Conservation (phyloP, 2,113 vertebrate species). For the Apteryx mantelli region DNA sequence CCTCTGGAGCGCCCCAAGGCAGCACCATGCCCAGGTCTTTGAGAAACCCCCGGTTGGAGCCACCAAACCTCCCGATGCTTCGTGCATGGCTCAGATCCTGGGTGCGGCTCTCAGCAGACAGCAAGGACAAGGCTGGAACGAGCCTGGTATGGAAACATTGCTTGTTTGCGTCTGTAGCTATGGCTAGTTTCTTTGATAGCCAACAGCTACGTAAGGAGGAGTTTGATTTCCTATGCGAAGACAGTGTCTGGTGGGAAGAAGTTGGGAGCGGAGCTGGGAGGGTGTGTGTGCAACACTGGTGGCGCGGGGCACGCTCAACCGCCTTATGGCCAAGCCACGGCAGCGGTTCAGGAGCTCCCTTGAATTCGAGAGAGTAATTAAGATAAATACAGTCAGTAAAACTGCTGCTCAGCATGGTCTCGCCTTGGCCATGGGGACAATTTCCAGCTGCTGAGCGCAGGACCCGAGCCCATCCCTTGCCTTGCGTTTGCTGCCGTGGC, state of each 20-base stretch:
- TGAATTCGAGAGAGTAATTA: fast-evolving
- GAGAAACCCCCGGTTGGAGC: background rate
- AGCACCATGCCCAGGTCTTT: fast-evolving
- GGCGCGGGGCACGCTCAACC: fast-evolving
- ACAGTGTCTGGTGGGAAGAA: background rate
- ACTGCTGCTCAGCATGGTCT: background rate
- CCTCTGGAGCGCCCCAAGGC: background rate
- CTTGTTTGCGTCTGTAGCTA: background rate
- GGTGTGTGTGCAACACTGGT: fast-evolving
- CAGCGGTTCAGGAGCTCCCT: background rate
- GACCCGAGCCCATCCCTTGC: background rate
- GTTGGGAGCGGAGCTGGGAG: background rate
- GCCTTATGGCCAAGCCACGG: background rate
- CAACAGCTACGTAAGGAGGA: background rate
- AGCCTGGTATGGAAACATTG: background rate
- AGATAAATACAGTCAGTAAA: background rate
- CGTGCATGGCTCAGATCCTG: fast-evolving
- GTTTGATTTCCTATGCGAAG: background rate
- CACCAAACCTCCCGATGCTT: background rate
- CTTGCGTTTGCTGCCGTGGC: background rate
- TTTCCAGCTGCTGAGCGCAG: background rate
- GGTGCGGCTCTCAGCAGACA: background rate
- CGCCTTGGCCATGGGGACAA: background rate
- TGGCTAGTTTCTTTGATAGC: fast-evolving
- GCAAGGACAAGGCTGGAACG: background rate